Evolutionary conservation across 1,140 invertebrate genomes (phyloP).

Genomic region (Cydia splendana): DNA sequence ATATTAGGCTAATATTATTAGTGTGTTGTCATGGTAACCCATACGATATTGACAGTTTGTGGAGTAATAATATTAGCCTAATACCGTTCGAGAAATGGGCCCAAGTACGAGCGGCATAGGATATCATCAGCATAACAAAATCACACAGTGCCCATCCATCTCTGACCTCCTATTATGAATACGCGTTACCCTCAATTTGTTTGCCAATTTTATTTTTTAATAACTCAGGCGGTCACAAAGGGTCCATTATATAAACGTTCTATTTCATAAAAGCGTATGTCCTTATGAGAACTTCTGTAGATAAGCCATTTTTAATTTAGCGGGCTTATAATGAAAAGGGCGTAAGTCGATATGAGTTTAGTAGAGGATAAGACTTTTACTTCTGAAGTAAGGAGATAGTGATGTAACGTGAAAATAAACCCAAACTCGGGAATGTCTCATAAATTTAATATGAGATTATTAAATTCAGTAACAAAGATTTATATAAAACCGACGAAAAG

Average conservation of each 20-base stretch:
- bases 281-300: neutral
- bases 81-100: too few relatives aligned
- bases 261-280: neutral
- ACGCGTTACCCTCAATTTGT: neutral
- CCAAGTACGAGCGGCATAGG: too few relatives aligned
- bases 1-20: too few relatives aligned
- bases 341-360: neutral
- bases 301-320: neutral
- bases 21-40: too few relatives aligned
- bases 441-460: too few relatives aligned
- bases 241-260: neutral
- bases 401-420: neutral
- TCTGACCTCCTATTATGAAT: neutral
- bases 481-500: too few relatives aligned
- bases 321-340: neutral
- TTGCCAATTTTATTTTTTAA: conserved; percentile 20
- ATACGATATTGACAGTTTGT: too few relatives aligned
- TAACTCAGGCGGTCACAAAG: neutral
- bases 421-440: too few relatives aligned
- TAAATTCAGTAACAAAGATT: too few relatives aligned
- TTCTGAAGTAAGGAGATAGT: neutral
- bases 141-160: too few relatives aligned
- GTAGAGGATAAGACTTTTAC: neutral
- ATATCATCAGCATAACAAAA: too few relatives aligned
- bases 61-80: too few relatives aligned